Percentiles rank a stretch among this genome's conserved stretches.
phyloP scores from a whole-genome alignment of 2,888 invertebrate genomes.

The Andrena trimmerana region DNA sequence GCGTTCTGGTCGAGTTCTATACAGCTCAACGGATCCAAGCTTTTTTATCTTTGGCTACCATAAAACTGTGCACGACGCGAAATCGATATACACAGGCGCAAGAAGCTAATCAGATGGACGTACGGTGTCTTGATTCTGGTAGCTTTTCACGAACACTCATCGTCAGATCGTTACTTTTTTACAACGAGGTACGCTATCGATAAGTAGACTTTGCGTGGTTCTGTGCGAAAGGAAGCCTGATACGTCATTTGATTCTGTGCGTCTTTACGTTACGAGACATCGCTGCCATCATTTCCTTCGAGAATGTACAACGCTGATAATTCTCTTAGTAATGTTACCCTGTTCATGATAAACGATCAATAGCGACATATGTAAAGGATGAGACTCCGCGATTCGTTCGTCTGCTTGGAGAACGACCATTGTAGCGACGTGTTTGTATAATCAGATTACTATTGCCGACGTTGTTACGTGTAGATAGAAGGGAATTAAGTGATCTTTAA shows the following conservation, averaged over 20 bases:
- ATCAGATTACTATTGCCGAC: conserved; percentile 59
- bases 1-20: conserved; percentile 51
- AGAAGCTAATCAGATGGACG: not conserved
- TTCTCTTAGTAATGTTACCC: conserved; percentile 1
- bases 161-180: conserved; percentile 39
- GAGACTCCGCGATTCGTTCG: conserved; percentile 18
- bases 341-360: conserved; percentile 2
- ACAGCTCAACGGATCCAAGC: conserved; percentile 39
- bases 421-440: conserved; percentile 54
- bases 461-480: conserved; percentile 62
- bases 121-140: conserved; percentile 7
- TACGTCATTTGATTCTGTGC: not conserved
- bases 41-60: conserved; percentile 23
- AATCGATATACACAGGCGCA: conserved; percentile 29
- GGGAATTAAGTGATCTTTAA: conserved; percentile 43
- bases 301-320: not conserved
- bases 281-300: conserved; percentile 32
- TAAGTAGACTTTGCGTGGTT: conserved; percentile 3
- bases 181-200: conserved; percentile 41
- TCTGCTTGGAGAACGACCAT: conserved; percentile 11
- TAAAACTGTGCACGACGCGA: conserved; percentile 1
- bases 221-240: not conserved
- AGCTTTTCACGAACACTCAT: conserved; percentile 19
- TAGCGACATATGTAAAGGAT: not conserved
- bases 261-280: conserved; percentile 27